A percentile compares a stretch with the other conserved stretches of the same genome.
phyloP scores from a whole-genome alignment of 1,140 invertebrate species.

The Drosophila rhopaloa region DNA sequence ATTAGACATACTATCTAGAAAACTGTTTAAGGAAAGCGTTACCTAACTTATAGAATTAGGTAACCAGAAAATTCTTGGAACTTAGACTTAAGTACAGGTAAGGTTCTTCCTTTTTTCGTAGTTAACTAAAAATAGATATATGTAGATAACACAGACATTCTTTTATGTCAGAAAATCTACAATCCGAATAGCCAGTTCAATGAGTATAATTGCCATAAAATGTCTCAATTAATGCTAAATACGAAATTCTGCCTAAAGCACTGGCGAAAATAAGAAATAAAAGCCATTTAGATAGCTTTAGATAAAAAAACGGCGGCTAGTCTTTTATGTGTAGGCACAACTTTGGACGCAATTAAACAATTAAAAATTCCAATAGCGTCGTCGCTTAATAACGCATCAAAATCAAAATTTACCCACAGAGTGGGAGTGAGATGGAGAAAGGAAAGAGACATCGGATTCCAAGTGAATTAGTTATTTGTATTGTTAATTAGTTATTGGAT shows the following conservation, averaged over 20 bases:
- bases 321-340: slow-evolving; percentile 58
- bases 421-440: neutral
- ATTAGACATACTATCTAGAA: slow-evolving; percentile 3
- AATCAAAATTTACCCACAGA: slow-evolving; percentile 45
- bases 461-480: slow-evolving; percentile 52
- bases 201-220: slow-evolving; percentile 40
- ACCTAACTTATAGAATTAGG: neutral
- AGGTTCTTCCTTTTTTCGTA: no score
- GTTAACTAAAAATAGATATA: no score
- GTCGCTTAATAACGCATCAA: slow-evolving; percentile 75
- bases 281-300: slow-evolving; percentile 28
- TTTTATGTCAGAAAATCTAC: neutral
- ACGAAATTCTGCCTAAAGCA: slow-evolving; percentile 36
- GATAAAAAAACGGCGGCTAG: slow-evolving; percentile 48
- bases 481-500: slow-evolving; percentile 68
- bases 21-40: neutral
- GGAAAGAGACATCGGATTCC: slow-evolving; percentile 1
- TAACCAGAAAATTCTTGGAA: neutral
- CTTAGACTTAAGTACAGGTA: neutral
- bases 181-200: slow-evolving; percentile 9
- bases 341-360: slow-evolving; percentile 73
- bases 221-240: slow-evolving; percentile 57
- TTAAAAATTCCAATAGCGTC: slow-evolving; percentile 72
- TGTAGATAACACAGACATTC: no score
- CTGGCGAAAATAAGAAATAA: slow-evolving; percentile 33